Evolutionary conservation across 2,888 invertebrate species (phyloP).

Genomic region (Acleris cristana): DNA sequence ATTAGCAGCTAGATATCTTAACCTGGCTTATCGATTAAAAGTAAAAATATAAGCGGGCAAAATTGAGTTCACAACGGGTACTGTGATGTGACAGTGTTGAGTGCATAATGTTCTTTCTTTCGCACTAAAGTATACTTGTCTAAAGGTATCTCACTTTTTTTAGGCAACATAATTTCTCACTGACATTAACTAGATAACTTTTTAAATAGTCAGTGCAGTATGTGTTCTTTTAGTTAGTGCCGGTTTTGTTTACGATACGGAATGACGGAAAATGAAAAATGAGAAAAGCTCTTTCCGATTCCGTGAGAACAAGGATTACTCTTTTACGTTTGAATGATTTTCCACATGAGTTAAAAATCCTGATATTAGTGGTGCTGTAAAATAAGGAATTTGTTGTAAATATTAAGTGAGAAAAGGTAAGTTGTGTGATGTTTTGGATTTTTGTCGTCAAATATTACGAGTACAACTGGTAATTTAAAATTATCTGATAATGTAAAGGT

Average conservation of each 20-base stretch:
- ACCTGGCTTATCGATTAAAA: conserved; percentile 6
- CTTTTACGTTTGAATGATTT: no score
- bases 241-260: conserved; percentile 33
- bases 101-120: conserved; percentile 1
- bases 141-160: not conserved
- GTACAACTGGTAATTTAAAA: no score
- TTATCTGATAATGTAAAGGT: no score
- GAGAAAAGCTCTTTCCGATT: conserved; percentile 6
- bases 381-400: no score
- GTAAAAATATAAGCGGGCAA: conserved; percentile 8
- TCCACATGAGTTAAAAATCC: not conserved
- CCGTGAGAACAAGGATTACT: no score
- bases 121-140: not conserved
- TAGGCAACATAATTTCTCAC: no score
- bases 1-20: not conserved
- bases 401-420: no score
- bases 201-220: conserved; percentile 1
- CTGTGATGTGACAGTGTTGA: not conserved
- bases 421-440: no score
- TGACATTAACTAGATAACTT: conserved; percentile 7
- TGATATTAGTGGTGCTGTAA: not conserved
- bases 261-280: conserved; percentile 8
- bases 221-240: conserved; percentile 8
- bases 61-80: not conserved
- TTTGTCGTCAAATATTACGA: no score